Evolutionary conservation across 2,113 vertebrate genomes (phyloP), one percentile per base, ranked within the genome.

Genomic region (Psittacula cyanocephala): DNA sequence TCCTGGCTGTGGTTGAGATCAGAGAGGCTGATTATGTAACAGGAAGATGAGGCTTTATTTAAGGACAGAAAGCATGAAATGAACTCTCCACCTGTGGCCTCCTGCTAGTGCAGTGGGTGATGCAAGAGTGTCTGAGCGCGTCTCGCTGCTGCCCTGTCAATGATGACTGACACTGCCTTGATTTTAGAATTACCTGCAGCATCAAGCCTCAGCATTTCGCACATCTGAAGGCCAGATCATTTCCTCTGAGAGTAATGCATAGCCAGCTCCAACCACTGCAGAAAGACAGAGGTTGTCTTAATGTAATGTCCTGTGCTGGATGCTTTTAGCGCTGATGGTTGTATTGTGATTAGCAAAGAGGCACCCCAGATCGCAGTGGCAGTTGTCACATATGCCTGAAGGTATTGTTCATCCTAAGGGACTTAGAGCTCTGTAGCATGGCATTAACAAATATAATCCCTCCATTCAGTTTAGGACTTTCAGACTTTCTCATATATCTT

Each of bases 21-120:
- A 2, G 20, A 63, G 68, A 57, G 28, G 8, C 60, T 20, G 13
- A 35, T 13, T 1, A 1, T 0, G 0, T 2, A 23, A 37, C 20
- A 28, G 16, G 46, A 62, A 71, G 67, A 75, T 24, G 43, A 76
- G 37, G n/a, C 16, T 95, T 86, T 35, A 13, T 55, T 86, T 64
- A 62, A 89, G 31, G 71, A 46, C 1, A 14, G 81, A 79, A 79
- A 87, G 23, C 7, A 16, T 4, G 55, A 75, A 81, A 39, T 6
- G 3, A 47, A 24, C 13, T 17, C 17, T 28, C 44, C 10, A 22
- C 49, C 28, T 46, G 20, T 71, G 69, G 22, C 27, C 50, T 81
- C 33, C 37, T 46, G 55, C 0, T 7, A 46, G 64, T 4, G 7
- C 3, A 4, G 49, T 2, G 1, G 43, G 43, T 0, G 3, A 74